phyloP scores from a whole-genome alignment of 2,888 invertebrate genomes.

The Archips crataeganus region DNA sequence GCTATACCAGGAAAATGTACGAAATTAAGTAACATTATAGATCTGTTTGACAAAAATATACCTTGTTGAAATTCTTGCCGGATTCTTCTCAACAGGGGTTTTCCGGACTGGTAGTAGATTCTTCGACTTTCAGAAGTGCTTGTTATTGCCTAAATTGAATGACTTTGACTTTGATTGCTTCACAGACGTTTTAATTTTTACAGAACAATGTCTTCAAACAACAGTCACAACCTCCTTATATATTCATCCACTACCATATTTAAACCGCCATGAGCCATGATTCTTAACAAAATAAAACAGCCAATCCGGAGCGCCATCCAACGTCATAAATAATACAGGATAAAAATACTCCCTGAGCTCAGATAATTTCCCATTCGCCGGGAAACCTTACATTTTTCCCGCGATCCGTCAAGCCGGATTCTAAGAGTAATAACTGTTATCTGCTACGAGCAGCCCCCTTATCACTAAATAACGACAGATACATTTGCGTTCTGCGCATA shows the following conservation, averaged over 20 bases:
- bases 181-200: too few species aligned
- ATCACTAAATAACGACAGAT: constrained; percentile 76
- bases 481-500: constrained; percentile 69
- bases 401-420: constrained; percentile 42
- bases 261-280: background rate
- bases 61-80: too few species aligned
- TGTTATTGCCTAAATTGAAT: too few species aligned
- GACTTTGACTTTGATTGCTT: too few species aligned
- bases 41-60: too few species aligned
- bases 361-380: constrained; percentile 24
- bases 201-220: too few species aligned
- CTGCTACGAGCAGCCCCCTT: constrained; percentile 60
- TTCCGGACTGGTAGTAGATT: too few species aligned
- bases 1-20: too few species aligned
- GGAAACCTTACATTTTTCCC: constrained; percentile 36
- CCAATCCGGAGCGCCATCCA: background rate
- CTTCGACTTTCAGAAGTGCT: too few species aligned
- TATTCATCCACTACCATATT: background rate
- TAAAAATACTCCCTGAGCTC: constrained; percentile 22
- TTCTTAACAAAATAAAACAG: background rate
- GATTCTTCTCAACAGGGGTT: too few species aligned
- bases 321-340: constrained; percentile 13
- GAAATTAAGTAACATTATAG: too few species aligned
- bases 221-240: too few species aligned
- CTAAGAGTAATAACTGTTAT: constrained; percentile 57